phyloP scores from a whole-genome alignment of 2,797 vertebrate species.

The Xenentodon cancila region DNA sequence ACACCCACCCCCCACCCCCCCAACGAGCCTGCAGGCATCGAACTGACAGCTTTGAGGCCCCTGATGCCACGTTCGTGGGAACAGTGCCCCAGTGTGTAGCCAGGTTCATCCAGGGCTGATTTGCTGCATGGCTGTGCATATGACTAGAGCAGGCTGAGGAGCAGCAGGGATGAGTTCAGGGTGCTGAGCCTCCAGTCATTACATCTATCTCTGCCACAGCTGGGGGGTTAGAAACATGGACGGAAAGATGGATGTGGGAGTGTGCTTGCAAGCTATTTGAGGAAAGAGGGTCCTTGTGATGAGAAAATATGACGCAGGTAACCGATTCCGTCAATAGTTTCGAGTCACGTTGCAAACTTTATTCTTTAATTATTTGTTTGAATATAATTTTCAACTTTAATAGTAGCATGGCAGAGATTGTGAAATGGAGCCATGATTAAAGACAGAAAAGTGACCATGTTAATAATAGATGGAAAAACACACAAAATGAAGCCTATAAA shows the following conservation, averaged over 20 bases:
- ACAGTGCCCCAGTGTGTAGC: conserved; percentile 55
- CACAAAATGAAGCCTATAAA: neutral
- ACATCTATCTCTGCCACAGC: conserved; percentile 61
- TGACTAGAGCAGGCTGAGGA: conserved; percentile 64
- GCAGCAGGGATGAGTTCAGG: conserved; percentile 69
- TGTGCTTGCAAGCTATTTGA: conserved; percentile 27
- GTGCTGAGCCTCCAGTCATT: conserved; percentile 58
- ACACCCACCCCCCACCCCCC: conserved; percentile 56
- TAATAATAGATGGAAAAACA: conserved; percentile 17
- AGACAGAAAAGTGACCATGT: neutral
- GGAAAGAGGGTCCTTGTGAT: conserved; percentile 26
- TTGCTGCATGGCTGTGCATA: conserved; percentile 73
- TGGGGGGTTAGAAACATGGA: conserved; percentile 35
- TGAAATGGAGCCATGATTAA: neutral
- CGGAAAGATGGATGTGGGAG: conserved; percentile 33
- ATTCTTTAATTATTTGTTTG: neutral
- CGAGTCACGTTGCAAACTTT: neutral
- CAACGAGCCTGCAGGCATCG: conserved; percentile 34
- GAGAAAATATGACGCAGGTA: conserved; percentile 5
- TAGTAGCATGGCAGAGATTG: neutral
- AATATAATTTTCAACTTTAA: neutral
- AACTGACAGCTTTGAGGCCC: conserved; percentile 50
- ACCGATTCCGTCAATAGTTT: neutral
- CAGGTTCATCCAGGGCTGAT: conserved; percentile 53
- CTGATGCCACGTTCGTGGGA: conserved; percentile 38